phyloP scores from a whole-genome alignment of 2,113 vertebrate species.

The Symphodus melops region DNA sequence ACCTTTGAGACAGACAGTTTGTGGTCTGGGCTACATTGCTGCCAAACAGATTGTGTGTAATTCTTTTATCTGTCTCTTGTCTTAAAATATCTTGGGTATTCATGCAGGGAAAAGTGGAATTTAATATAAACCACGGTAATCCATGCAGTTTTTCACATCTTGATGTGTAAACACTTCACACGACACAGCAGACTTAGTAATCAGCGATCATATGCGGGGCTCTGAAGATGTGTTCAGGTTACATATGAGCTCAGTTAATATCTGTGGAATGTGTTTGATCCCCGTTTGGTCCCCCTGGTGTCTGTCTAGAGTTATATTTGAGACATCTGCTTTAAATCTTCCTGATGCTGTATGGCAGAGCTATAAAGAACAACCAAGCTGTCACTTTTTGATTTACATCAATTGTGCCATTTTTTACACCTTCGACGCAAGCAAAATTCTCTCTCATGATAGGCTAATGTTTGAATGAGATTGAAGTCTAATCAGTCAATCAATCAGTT shows the following conservation, averaged over 20 bases:
- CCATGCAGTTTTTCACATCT: background rate
- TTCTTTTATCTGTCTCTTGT: conserved; percentile 26
- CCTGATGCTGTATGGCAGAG: conserved; percentile 42
- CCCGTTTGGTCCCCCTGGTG: conserved; percentile 37
- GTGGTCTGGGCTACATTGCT: conserved; percentile 29
- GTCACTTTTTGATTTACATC: conserved; percentile 63
- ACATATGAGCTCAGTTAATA: conserved; percentile 55
- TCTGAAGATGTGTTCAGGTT: conserved; percentile 42
- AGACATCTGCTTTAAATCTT: conserved; percentile 75
- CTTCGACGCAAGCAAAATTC: conserved; percentile 12
- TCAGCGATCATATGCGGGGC: conserved; percentile 3
- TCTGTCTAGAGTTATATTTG: conserved; percentile 32
- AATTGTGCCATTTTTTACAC: conserved; percentile 28
- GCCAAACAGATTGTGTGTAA: conserved; percentile 35
- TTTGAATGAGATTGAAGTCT: background rate
- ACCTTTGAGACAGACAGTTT: conserved; percentile 42
- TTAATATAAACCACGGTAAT: conserved; percentile 15
- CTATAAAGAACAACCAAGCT: conserved; percentile 59
- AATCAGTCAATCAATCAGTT: background rate
- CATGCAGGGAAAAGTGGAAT: conserved; percentile 29
- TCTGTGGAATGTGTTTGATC: conserved; percentile 62
- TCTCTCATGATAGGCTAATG: background rate
- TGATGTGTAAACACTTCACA: background rate
- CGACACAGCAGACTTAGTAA: conserved; percentile 4
- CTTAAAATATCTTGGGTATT: conserved; percentile 24